Evolutionary conservation across 2,888 invertebrate genomes (phyloP).

Genomic region (Eupithecia inturbata): DNA sequence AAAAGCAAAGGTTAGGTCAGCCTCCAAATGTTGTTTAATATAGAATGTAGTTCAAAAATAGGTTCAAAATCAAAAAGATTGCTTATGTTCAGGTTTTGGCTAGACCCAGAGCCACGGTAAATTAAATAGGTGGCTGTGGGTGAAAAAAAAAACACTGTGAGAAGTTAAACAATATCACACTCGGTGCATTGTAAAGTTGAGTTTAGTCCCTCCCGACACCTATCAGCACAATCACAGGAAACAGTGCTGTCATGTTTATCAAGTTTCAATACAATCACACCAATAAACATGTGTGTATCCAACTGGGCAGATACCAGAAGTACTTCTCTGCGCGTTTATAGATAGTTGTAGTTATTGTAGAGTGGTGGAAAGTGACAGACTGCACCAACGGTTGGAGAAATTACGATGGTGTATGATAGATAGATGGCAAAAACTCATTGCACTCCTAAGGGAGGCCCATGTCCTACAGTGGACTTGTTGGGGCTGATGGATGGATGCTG

Average conservation of each 20-base stretch:
- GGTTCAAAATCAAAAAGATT: too few species aligned
- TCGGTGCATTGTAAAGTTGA: background rate
- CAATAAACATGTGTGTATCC: conserved; percentile 25
- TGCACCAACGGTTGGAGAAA: background rate
- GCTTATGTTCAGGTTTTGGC: too few species aligned
- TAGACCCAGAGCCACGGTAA: too few species aligned
- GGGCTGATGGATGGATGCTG: too few species aligned
- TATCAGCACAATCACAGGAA: conserved; percentile 67
- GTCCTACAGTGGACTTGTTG: too few species aligned
- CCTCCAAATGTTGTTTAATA: too few species aligned
- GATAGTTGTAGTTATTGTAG: background rate
- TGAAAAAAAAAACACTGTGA: background rate
- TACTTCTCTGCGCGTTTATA: background rate
- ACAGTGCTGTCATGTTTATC: conserved; percentile 66
- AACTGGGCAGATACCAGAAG: background rate
- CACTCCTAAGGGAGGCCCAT: too few species aligned
- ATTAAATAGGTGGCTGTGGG: background rate
- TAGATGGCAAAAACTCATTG: too few species aligned
- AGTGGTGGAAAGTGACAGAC: background rate
- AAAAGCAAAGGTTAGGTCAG: too few species aligned
- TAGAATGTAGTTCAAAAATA: too few species aligned
- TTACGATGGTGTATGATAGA: background rate
- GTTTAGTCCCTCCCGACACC: conserved; percentile 19
- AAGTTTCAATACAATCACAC: conserved; percentile 60
- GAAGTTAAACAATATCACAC: background rate